Percentiles rank a stretch among this genome's conserved stretches.
Conservation (phyloP, 2,797 vertebrate genomes). For the Anguilla megastoma region DNA sequence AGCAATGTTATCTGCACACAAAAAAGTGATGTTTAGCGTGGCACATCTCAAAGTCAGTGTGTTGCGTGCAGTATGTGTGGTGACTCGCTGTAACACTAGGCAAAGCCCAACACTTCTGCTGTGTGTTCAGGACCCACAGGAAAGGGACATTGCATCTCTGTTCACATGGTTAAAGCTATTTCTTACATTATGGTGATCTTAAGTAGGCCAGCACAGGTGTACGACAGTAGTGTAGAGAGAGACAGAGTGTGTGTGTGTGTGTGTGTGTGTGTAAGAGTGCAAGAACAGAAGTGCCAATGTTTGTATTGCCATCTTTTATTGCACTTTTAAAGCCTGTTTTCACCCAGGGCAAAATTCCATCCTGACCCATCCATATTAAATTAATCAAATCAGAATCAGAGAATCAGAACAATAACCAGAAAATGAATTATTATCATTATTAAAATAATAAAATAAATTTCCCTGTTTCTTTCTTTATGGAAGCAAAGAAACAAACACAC, state of each 20-base stretch:
- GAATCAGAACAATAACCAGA: slow-evolving; percentile 63
- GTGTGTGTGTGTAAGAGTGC: neutral
- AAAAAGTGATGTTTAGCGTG: neutral
- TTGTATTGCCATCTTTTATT: slow-evolving; percentile 82
- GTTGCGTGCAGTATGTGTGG: neutral
- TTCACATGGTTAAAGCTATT: neutral
- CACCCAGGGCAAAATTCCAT: slow-evolving; percentile 44
- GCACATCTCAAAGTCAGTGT: neutral
- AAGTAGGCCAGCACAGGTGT: neutral
- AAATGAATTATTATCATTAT: slow-evolving; percentile 17
- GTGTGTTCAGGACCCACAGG: neutral
- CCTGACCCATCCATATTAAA: slow-evolving; percentile 70
- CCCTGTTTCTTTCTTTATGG: slow-evolving; percentile 52
- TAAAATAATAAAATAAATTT: slow-evolving; percentile 71
- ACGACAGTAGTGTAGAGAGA: neutral
- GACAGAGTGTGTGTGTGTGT: neutral
- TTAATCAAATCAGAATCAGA: slow-evolving; percentile 66
- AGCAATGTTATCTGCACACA: neutral
- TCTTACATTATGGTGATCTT: neutral
- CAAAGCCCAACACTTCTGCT: neutral
- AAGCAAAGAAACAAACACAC: slow-evolving; percentile 68
- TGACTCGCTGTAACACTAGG: neutral
- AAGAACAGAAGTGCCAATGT: slow-evolving; percentile 37
- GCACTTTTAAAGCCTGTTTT: slow-evolving; percentile 79
- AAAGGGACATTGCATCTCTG: neutral